Evolutionary conservation across 1,140 invertebrate genomes (phyloP), one percentile per base, ranked within the genome.

Genomic region (Calosoma granatense): DNA sequence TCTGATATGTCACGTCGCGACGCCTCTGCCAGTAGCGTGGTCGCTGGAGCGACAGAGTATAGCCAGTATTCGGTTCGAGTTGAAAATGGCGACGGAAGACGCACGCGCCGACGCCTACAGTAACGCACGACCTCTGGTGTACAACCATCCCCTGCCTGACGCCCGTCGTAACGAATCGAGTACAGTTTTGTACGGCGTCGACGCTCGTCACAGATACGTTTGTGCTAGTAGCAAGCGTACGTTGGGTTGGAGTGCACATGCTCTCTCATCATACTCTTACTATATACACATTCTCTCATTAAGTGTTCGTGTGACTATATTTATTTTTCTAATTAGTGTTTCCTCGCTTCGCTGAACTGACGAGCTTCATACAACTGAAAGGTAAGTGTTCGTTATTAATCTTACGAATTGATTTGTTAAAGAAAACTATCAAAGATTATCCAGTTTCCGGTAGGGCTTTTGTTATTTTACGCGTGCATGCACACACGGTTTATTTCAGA

Each of bases 1-100:
- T 47, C 41, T 47, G 17, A 47, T 47, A 12, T 47, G 41, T 17
- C 41, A 47, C 41, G 41, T 47, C 4, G 41, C 41, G 41, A 47
- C 41, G 41, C 41, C 41, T 47, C 41, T 36, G 26, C n/a, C n/a
- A 36, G 6, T 36, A 36, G 26, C 26, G 26, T 9, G n/a, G 6
- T 9, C 26, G 26, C 6, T n/a, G n/a, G 26, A 36, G 26, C n/a
- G 26, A 6, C 26, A 36, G 26, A 9, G n/a, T 36, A 36, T 36
- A 36, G 26, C n/a, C n/a, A 36, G 26, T 36, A 6, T 6, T 36
- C 26, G 26, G 26, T 36, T 11, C 17, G 41, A 17, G 41, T 12
- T 11, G 41, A 47, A 47, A 47, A 47, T 47, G 41, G 41, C 41
- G 41, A 4, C 41, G 41, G 4, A 47, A 17, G 15, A 47, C 41